Evolutionary conservation across 2,888 invertebrate species (phyloP).

Genomic region (Chymomyza fuscimana): DNA sequence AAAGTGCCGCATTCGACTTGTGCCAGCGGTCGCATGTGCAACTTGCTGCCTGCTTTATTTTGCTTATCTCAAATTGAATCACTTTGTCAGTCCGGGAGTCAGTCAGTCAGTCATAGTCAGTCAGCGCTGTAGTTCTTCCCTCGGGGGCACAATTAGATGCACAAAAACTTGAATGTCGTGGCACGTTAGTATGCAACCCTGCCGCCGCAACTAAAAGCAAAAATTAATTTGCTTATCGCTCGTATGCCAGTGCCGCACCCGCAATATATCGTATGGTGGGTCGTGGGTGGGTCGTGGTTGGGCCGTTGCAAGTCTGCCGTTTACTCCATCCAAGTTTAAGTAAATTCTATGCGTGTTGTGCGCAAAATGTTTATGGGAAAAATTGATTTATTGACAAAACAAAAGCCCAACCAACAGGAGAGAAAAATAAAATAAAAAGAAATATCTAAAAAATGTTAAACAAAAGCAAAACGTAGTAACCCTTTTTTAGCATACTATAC

Average conservation of each 20-base stretch:
- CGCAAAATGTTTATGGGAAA: slow-evolving; percentile 60
- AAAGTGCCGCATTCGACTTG: slow-evolving; percentile 47
- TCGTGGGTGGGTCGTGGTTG: background rate
- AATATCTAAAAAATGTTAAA: slow-evolving; percentile 23
- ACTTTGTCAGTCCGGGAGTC: slow-evolving; percentile 27
- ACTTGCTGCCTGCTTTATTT: slow-evolving; percentile 63
- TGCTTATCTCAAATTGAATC: slow-evolving; percentile 76
- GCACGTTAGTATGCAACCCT: slow-evolving; percentile 14
- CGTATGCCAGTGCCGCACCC: slow-evolving; percentile 56
- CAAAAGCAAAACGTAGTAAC: slow-evolving; percentile 44
- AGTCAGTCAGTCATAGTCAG: slow-evolving; percentile 44
- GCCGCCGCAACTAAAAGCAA: slow-evolving; percentile 33
- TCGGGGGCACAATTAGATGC: slow-evolving; percentile 65
- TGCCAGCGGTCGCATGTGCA: slow-evolving; percentile 53
- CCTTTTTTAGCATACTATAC: slow-evolving; percentile 48
- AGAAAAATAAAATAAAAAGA: slow-evolving; percentile 10
- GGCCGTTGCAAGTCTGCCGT: background rate
- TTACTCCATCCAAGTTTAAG: slow-evolving; percentile 20
- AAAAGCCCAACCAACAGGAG: slow-evolving; percentile 29
- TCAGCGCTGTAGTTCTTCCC: slow-evolving; percentile 47
- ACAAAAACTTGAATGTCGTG: slow-evolving; percentile 19
- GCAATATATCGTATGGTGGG: background rate
- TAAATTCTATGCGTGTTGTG: slow-evolving; percentile 61
- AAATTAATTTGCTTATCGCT: slow-evolving; percentile 76
- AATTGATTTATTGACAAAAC: slow-evolving; percentile 77